These are phyloP conservation scores for Agrochola lota DNA, from an alignment of 2,888 invertebrate genomes.

Conservation along the genomic window DNA sequence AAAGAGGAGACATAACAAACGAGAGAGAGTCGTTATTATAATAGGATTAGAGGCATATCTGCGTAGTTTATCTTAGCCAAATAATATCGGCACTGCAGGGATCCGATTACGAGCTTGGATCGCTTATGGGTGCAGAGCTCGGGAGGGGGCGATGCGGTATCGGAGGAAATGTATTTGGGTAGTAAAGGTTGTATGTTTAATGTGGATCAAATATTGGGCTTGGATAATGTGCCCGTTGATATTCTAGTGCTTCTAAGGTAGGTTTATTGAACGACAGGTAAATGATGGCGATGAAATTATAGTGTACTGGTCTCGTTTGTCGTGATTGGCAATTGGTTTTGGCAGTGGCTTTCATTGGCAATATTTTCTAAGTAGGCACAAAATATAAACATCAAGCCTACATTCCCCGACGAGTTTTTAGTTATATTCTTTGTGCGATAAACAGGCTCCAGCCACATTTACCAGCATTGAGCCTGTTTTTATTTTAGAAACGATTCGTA, in stretches of 20 bases:
- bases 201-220: constrained; percentile 20
- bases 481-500: not conserved
- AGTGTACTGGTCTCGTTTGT: not conserved
- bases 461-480: not conserved
- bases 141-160: constrained; percentile 40
- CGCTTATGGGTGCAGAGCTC: constrained; percentile 48
- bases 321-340: no score
- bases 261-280: not conserved
- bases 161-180: not conserved
- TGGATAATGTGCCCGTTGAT: not conserved
- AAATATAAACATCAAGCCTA: not conserved
- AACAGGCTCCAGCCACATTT: no score
- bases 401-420: not conserved
- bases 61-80: constrained; percentile 73
- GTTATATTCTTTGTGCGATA: not conserved
- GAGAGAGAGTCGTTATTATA: constrained; percentile 63
- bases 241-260: not conserved
- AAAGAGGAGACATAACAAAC: constrained; percentile 47
- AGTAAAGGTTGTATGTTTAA: constrained; percentile 1
- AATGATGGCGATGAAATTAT: not conserved
- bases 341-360: not conserved
- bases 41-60: constrained; percentile 63
- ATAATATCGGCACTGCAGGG: constrained; percentile 70
- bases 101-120: constrained; percentile 70
- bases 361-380: not conserved